Evolutionary conservation across 1,140 invertebrate genomes (phyloP), one percentile per base, ranked within the genome.

Genomic region (Ceratosolen fusciceps): DNA sequence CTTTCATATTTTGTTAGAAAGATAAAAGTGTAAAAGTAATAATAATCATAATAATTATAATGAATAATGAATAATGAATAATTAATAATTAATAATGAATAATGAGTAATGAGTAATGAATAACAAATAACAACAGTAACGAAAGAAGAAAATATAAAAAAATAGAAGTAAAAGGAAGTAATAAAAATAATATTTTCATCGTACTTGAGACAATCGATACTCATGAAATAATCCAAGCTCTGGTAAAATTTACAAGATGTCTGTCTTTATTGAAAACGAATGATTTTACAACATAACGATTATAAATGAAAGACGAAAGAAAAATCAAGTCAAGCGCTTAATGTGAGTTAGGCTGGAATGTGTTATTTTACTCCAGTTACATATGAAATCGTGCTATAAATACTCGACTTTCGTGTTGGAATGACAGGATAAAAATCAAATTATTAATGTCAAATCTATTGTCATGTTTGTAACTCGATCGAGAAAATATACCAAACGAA

Each of bases 191-290:
- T 43, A 43, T 43, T 43, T 43, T 43, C 58, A 73, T 71, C 39
- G 19, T 80, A 83, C 79, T 78, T 78, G 77, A 58, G 78, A 81
- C 58, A n/a, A 47, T 79, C 74, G 77, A 83, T 78, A 82, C 75
- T 82, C 81, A 84, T 72, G 65, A 84, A 86, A 78, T 82, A 84
- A 86, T 83, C 85, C 84, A 85, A 84, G 85, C 83, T 86, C 83
- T 84, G 82, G 85, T 83, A 81, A 84, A 84, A 85, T 82, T 82
- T 87, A 80, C 84, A 86, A 84, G 82, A 79, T 84, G 81, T 85
- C 82, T 84, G 81, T 85, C 82, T 86, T 86, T 86, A 85, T 86
- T 86, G 86, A 85, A 84, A 85, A 87, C 85, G 84, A 72, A 83
- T 83, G 84, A 84, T 84, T 82, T 81, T 83, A 81, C 82, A 16